Evolutionary conservation across 2,113 vertebrate species (phyloP).

Genomic region (Panthera tigris): DNA sequence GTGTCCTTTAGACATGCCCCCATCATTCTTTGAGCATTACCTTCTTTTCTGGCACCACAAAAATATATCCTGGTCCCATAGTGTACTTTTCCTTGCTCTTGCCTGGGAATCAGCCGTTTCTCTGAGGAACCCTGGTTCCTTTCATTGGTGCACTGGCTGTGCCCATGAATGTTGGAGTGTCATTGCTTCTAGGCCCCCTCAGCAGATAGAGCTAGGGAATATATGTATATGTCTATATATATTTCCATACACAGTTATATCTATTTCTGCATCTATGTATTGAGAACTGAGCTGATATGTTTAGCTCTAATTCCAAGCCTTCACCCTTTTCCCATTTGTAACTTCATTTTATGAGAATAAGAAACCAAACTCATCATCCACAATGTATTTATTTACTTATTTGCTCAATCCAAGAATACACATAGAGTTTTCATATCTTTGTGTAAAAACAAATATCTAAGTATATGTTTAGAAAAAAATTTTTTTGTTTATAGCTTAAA

Average conservation of each 20-base stretch:
- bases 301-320: constrained; percentile 18
- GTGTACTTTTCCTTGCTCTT: background rate
- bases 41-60: background rate
- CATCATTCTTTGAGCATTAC: constrained; percentile 26
- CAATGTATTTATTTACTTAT: constrained; percentile 46
- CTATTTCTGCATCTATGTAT: background rate
- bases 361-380: constrained; percentile 6
- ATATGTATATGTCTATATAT: background rate
- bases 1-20: background rate
- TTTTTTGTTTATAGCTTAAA: constrained; percentile 29
- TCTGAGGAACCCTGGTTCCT: background rate
- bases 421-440: constrained; percentile 12
- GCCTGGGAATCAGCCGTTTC: constrained; percentile 16
- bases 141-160: background rate
- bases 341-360: constrained; percentile 37
- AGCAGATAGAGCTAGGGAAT: background rate
- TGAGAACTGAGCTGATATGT: constrained; percentile 14
- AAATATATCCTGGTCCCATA: background rate
- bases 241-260: background rate
- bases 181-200: background rate
- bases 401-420: background rate
- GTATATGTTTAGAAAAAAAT: background rate
- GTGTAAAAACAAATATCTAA: constrained; percentile 23
- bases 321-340: background rate
- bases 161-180: background rate